Evolutionary conservation across 2,113 vertebrate genomes (phyloP).

Genomic region (Dendrocopos noguchii): DNA sequence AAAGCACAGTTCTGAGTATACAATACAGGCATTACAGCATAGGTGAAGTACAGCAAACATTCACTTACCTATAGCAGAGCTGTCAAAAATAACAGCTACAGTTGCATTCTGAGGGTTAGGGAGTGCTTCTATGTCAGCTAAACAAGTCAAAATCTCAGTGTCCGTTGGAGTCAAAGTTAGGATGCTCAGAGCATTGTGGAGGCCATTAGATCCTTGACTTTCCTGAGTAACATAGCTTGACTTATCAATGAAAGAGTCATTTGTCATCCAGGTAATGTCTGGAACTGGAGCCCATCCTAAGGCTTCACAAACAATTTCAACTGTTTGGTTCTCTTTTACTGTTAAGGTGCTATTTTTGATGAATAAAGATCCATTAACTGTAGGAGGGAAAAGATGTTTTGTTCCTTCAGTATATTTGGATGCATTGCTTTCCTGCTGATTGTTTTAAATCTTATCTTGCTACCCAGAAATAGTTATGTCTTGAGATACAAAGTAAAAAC

Average conservation of each 20-base stretch:
- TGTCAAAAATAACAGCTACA: slow-evolving; percentile 75
- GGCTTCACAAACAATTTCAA: slow-evolving; percentile 81
- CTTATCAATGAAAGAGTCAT: slow-evolving; percentile 62
- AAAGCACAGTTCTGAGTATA: not conserved
- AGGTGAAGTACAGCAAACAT: not conserved
- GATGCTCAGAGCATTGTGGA: slow-evolving; percentile 75
- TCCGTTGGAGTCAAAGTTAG: slow-evolving; percentile 73
- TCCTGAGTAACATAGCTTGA: slow-evolving; percentile 71
- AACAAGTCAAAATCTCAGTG: slow-evolving; percentile 79
- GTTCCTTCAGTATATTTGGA: slow-evolving; percentile 30
- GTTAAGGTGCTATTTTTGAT: slow-evolving; percentile 70
- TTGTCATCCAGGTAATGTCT: slow-evolving; percentile 79
- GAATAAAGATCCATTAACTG: slow-evolving; percentile 83
- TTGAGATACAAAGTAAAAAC: not conserved
- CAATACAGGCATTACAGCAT: not conserved
- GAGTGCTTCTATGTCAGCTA: slow-evolving; percentile 79
- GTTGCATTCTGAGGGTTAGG: slow-evolving; percentile 65
- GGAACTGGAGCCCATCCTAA: slow-evolving; percentile 83
- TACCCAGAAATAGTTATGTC: slow-evolving; percentile 3
- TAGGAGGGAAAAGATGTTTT: slow-evolving; percentile 67
- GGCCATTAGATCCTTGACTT: slow-evolving; percentile 48
- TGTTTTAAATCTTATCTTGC: not conserved
- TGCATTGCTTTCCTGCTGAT: not conserved
- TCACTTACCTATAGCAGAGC: slow-evolving; percentile 69
- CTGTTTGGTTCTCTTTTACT: slow-evolving; percentile 69